Evolutionary conservation across 2,888 invertebrate genomes (phyloP), one percentile per base, ranked within the genome.

Genomic region (Hyles lineata): DNA sequence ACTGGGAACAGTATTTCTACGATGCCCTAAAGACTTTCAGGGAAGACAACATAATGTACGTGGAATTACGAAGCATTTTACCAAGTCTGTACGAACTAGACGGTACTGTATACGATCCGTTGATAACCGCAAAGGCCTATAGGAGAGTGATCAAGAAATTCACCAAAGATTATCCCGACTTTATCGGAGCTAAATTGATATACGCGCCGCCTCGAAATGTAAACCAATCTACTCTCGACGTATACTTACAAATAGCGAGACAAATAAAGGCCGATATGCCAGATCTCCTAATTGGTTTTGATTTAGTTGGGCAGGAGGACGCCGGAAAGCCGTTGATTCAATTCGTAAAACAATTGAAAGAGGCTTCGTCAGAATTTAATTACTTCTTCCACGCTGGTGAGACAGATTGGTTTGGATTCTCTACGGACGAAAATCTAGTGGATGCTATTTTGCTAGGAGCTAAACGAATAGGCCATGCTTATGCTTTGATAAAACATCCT

Each of bases 371-470:
- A 0, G 88, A 95, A 25, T 89, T 97, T 0, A 92, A 96, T 70
- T 97, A 96, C 82, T 97, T 96, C 84, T 97, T 98, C 83, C 98
- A 98, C 84, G 97, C 98, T 0, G 98, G 97, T 0, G 98, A 98
- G 89, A 97, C 98, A 0, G 96, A 97, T 84, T 97, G 97, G 97
- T 96, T 93, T 82, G 97, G 96, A 23, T 92, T 92, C 21, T 77
- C 87, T 0, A 96, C 96, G 0, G 98, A 98, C 84, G 95, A 96
- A 74, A 98, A 98, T 86, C 87, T 98, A 11, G 89, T 97, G 21
- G 98, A 98, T 82, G 98, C 98, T 0, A 91, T 98, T 55, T 87
- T 98, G 55, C 88, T 98, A 63, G 97, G 97, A 70, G 95, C 97
- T 0, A 96, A 96, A 80, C 95, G 98, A 63, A 96, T 98, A 74